Evolutionary conservation across 1,140 invertebrate genomes (phyloP).

Genomic region (Sarcophaga peregrina): DNA sequence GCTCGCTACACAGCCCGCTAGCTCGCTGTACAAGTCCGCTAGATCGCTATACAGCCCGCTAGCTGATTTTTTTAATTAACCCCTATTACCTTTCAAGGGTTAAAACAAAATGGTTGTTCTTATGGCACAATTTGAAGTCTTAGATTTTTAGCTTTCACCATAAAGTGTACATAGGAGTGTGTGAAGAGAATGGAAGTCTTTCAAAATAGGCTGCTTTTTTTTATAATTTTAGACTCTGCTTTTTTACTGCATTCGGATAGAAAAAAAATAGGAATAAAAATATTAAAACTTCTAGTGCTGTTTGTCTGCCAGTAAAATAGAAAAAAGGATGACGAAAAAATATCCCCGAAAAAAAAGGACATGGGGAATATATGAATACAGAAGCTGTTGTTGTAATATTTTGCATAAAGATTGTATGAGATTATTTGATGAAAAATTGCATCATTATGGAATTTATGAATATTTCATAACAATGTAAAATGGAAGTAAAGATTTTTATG

Average conservation of each 20-base stretch:
- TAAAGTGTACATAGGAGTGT: neutral
- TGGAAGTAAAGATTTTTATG: too few species aligned
- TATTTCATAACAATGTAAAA: neutral
- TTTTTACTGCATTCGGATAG: neutral
- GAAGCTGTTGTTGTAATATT: neutral
- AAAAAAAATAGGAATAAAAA: neutral
- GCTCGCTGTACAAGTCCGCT: too few species aligned
- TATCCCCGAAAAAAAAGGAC: neutral
- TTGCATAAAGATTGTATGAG: neutral
- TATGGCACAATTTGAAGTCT: neutral
- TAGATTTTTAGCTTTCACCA: neutral
- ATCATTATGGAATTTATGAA: constrained; percentile 6
- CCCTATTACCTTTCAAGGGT: too few species aligned
- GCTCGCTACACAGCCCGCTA: too few species aligned
- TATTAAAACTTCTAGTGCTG: neutral
- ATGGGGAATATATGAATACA: neutral
- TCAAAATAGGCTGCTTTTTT: neutral
- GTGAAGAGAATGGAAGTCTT: neutral
- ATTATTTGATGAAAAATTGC: neutral
- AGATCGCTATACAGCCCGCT: too few species aligned
- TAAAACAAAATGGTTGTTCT: neutral
- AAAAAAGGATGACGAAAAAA: neutral
- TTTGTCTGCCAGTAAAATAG: neutral
- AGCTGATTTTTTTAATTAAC: too few species aligned
- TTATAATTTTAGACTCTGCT: neutral